Percentiles rank a stretch among this genome's conserved stretches.
Conservation (phyloP, 2,888 invertebrate species). For the Galerucella pusilla region DNA sequence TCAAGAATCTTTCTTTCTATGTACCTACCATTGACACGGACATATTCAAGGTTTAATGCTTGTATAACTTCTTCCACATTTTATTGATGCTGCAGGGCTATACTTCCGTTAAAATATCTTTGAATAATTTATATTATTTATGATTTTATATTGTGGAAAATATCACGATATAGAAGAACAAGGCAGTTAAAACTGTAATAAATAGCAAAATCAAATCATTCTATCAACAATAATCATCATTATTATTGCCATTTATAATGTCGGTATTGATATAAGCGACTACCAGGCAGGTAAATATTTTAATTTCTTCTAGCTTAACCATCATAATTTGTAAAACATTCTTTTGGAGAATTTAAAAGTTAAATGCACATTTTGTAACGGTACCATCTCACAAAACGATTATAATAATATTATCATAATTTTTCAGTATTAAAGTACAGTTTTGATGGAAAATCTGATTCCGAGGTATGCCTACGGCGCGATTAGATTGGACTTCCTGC, state of each 20-base stretch:
- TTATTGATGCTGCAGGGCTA: no score
- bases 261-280: slow-evolving; percentile 32
- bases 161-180: slow-evolving; percentile 3
- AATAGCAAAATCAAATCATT: slow-evolving; percentile 18
- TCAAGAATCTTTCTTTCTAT: no score
- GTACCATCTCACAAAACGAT: slow-evolving; percentile 22
- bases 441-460: slow-evolving; percentile 35
- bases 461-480: slow-evolving; percentile 17
- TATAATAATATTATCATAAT: slow-evolving; percentile 41
- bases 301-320: slow-evolving; percentile 32
- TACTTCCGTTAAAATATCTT: no score
- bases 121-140: no score
- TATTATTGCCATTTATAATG: slow-evolving; percentile 29
- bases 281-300: slow-evolving; percentile 38
- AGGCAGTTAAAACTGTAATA: slow-evolving; percentile 32
- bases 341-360: slow-evolving; percentile 39
- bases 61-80: no score
- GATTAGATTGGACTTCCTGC: slow-evolving; percentile 31
- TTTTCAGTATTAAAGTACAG: slow-evolving; percentile 37
- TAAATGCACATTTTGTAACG: slow-evolving; percentile 39
- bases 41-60: no score
- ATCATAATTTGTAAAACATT: slow-evolving; percentile 38
- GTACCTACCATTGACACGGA: no score
- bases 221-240: slow-evolving; percentile 34
- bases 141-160: not conserved